Conservation (phyloP, 2,113 vertebrate species). For the Hippocampus comes region DNA sequence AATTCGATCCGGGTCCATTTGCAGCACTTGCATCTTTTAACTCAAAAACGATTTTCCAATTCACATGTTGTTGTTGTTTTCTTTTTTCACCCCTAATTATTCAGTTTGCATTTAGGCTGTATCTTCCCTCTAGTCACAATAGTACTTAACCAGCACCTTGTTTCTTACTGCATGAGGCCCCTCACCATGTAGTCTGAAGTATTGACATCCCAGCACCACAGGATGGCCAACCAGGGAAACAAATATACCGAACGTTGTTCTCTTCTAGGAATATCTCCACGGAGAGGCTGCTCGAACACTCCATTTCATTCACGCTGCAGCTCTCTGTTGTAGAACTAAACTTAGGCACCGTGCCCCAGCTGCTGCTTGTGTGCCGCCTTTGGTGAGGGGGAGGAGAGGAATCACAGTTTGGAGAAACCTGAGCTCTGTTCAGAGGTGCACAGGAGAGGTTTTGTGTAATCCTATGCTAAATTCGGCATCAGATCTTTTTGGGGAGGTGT, state of each 20-base stretch:
- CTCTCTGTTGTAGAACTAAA: conserved; percentile 64
- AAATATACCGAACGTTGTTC: conserved; percentile 35
- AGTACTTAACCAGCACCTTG: conserved; percentile 42
- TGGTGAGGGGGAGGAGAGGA: conserved; percentile 61
- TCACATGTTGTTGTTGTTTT: no score
- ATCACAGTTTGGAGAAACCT: conserved; percentile 64
- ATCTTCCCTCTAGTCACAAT: conserved; percentile 36
- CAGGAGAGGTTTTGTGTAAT: conserved; percentile 71
- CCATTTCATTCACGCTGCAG: conserved; percentile 44
- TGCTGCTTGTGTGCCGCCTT: conserved; percentile 61
- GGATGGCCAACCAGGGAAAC: conserved; percentile 31
- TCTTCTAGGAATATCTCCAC: conserved; percentile 46
- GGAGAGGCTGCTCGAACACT: conserved; percentile 45
- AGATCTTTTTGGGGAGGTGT: conserved; percentile 68
- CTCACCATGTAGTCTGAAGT: conserved; percentile 10
- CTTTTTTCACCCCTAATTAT: no score
- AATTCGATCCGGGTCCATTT: no score
- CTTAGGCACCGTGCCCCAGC: conserved; percentile 62
- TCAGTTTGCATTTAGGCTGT: conserved; percentile 6
- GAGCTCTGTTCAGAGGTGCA: conserved; percentile 66
- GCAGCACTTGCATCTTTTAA: no score
- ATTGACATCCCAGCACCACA: conserved; percentile 31
- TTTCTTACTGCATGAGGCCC: conserved; percentile 47
- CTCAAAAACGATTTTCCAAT: no score
- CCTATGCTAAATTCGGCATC: conserved; percentile 76